A percentile compares a stretch with the other conserved stretches of the same genome.
phyloP scores from a whole-genome alignment of 2,797 vertebrate genomes.

The Artibeus lituratus region DNA sequence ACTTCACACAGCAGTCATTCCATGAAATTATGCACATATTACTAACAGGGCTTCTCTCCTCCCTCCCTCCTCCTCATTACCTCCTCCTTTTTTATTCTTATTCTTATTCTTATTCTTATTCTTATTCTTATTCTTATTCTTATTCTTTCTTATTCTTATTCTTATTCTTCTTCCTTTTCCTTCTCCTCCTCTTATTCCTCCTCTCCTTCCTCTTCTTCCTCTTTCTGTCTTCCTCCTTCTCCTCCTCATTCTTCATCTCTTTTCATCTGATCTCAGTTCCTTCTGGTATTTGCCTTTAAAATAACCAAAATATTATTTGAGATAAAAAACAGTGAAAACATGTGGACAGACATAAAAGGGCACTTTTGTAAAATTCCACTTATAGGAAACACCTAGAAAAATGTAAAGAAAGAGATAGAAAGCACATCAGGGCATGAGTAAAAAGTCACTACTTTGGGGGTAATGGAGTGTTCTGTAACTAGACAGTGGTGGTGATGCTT shows the following conservation, averaged over 20 bases:
- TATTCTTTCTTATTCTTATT: no score
- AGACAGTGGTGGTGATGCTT: not conserved
- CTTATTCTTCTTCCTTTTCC: not conserved
- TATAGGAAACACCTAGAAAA: not conserved
- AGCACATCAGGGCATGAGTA: not conserved
- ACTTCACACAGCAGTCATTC: not conserved
- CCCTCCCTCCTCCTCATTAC: no score
- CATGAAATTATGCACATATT: not conserved
- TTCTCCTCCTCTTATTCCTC: not conserved
- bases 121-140: no score
- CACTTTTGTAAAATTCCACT: not conserved
- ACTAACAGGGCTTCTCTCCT: not conserved
- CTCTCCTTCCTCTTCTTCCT: no score
- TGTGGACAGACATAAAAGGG: not conserved
- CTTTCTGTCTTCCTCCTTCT: no score
- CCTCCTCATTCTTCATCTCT: not conserved
- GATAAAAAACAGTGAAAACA: not conserved
- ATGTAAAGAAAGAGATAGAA: not conserved
- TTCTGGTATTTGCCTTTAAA: not conserved
- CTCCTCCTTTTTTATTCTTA: no score
- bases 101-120: no score
- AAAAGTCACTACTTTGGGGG: not conserved
- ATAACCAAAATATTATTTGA: not conserved
- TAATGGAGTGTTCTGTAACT: not conserved
- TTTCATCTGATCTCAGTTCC: not conserved